Conservation (phyloP, 2,113 vertebrate species). For the Nibea albiflora region DNA sequence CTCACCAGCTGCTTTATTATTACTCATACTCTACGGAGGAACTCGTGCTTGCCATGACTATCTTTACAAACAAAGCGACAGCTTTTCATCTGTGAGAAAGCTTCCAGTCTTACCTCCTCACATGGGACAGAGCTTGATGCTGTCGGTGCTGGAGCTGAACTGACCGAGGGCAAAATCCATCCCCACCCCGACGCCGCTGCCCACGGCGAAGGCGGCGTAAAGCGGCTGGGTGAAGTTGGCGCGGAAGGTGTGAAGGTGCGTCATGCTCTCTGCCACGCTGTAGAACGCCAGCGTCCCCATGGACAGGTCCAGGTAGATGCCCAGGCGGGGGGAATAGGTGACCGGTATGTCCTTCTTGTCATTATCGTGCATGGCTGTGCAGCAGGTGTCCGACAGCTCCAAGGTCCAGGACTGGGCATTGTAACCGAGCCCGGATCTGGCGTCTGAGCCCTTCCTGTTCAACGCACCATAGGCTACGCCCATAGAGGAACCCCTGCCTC, state of each 20-base stretch:
- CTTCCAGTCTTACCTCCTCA: constrained; percentile 44
- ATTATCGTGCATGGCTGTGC: constrained; percentile 87
- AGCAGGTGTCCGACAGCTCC: constrained; percentile 87
- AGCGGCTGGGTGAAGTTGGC: constrained; percentile 82
- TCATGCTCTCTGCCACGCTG: constrained; percentile 82
- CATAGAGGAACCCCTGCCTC: constrained; percentile 82
- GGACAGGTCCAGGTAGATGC: constrained; percentile 82
- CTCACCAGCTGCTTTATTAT: constrained; percentile 8
- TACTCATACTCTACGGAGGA: neutral
- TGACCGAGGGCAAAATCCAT: constrained; percentile 84
- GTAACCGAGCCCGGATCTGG: constrained; percentile 84
- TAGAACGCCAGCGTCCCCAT: constrained; percentile 83
- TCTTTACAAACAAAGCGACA: no score
- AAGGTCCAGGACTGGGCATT: constrained; percentile 89
- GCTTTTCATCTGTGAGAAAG: neutral
- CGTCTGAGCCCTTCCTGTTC: constrained; percentile 82
- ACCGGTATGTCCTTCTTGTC: constrained; percentile 83
- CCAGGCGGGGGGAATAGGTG: constrained; percentile 83
- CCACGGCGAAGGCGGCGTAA: constrained; percentile 82
- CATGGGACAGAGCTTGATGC: constrained; percentile 83
- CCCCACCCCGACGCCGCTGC: constrained; percentile 82
- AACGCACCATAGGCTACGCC: constrained; percentile 83
- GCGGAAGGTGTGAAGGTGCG: constrained; percentile 82
- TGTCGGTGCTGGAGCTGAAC: constrained; percentile 80
- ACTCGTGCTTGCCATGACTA: no score